Evolutionary conservation across 2,113 vertebrate species (phyloP).

Genomic region (Heterocephalus glaber): DNA sequence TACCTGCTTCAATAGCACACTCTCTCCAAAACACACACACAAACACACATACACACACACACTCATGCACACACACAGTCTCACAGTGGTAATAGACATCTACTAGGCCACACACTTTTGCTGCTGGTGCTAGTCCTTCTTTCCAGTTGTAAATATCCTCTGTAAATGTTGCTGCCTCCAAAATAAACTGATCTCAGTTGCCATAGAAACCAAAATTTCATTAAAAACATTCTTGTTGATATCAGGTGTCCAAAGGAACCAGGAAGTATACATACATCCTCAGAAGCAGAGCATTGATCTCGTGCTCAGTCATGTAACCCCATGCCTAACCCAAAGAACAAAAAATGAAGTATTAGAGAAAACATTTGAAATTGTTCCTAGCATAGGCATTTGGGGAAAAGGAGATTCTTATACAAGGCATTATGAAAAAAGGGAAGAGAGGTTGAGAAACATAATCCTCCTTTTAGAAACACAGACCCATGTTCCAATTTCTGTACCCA

Average conservation of each 20-base stretch:
- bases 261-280: background rate
- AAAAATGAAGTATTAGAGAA: background rate
- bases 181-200: slow-evolving; percentile 34
- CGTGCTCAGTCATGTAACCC: background rate
- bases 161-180: slow-evolving; percentile 19
- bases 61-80: background rate
- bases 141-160: slow-evolving; percentile 26
- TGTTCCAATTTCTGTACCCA: background rate
- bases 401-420: background rate
- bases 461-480: background rate
- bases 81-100: background rate
- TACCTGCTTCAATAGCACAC: background rate
- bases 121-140: background rate
- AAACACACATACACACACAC: background rate
- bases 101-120: background rate
- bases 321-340: background rate
- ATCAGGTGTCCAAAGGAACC: slow-evolving; percentile 21
- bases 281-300: background rate
- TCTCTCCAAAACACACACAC: no score
- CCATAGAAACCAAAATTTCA: slow-evolving; percentile 60
- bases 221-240: background rate
- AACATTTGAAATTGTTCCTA: background rate
- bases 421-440: background rate
- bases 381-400: background rate
- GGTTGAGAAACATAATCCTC: background rate